Evolutionary conservation across 2,797 vertebrate genomes (phyloP).

Genomic region (Platalea minor): DNA sequence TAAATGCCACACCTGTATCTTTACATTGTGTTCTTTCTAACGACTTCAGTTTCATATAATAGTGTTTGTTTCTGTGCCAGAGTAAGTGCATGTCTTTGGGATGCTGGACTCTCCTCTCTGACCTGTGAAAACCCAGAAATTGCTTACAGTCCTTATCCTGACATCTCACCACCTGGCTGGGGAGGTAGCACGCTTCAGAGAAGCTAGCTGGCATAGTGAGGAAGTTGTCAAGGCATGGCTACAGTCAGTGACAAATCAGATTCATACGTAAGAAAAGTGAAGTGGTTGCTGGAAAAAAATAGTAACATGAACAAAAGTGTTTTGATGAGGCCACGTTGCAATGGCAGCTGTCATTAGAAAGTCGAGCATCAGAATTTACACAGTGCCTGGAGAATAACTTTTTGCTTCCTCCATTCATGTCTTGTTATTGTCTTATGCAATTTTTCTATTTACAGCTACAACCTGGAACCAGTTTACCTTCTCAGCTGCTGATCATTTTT

Average conservation of each 20-base stretch:
- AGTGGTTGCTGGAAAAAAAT: background rate
- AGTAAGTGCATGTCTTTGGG: background rate
- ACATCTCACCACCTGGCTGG: background rate
- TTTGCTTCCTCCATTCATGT: background rate
- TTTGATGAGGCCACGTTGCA: fast-evolving
- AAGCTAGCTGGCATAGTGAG: background rate
- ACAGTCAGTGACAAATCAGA: background rate
- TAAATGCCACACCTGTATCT: background rate
- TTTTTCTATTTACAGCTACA: background rate
- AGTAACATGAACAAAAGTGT: background rate
- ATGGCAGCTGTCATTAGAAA: background rate
- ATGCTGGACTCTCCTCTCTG: background rate
- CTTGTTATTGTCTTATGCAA: background rate
- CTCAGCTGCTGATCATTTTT: background rate
- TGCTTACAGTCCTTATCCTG: background rate
- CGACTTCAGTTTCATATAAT: background rate
- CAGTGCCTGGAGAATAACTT: background rate
- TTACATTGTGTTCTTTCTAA: background rate
- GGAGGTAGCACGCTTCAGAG: background rate
- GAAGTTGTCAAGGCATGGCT: background rate
- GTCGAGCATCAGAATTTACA: background rate
- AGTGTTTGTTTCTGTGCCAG: background rate
- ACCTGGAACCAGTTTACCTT: background rate
- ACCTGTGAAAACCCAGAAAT: background rate
- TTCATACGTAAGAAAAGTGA: background rate